These are phyloP conservation scores for Glaucomys volans DNA, from an alignment of 2,113 vertebrate genomes.

Conservation along the genomic window DNA sequence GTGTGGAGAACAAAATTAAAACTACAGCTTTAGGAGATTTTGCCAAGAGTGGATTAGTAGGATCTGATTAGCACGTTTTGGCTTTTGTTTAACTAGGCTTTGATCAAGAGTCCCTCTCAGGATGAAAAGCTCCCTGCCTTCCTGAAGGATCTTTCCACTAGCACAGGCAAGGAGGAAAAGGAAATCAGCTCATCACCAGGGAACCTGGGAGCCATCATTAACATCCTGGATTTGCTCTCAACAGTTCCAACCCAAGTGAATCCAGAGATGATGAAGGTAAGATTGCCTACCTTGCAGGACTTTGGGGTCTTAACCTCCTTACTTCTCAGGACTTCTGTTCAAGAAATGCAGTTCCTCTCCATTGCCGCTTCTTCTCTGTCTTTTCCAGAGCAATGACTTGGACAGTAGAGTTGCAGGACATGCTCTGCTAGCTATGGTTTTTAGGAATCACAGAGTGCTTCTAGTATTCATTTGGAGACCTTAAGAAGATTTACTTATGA, in stretches of 20 bases:
- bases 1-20: neutral
- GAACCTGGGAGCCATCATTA: conserved; percentile 80
- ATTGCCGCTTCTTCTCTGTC: neutral
- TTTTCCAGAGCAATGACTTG: neutral
- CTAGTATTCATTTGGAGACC: neutral
- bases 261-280: conserved; percentile 77
- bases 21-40: neutral
- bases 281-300: conserved; percentile 26
- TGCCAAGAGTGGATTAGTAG: neutral
- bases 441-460: neutral
- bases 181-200: conserved; percentile 69
- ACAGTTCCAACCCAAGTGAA: conserved; percentile 78
- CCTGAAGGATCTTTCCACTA: conserved; percentile 67
- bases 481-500: neutral
- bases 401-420: neutral
- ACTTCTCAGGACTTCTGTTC: neutral
- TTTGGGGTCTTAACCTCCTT: neutral
- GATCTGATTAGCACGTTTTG: neutral
- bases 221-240: conserved; percentile 82
- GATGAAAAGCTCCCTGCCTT: conserved; percentile 66
- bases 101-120: conserved; percentile 79
- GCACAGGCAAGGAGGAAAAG: neutral
- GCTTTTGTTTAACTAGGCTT: conserved; percentile 80
- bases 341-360: neutral
- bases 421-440: neutral